Conservation (phyloP, 2,888 invertebrate genomes). For the Netelia virgata region DNA sequence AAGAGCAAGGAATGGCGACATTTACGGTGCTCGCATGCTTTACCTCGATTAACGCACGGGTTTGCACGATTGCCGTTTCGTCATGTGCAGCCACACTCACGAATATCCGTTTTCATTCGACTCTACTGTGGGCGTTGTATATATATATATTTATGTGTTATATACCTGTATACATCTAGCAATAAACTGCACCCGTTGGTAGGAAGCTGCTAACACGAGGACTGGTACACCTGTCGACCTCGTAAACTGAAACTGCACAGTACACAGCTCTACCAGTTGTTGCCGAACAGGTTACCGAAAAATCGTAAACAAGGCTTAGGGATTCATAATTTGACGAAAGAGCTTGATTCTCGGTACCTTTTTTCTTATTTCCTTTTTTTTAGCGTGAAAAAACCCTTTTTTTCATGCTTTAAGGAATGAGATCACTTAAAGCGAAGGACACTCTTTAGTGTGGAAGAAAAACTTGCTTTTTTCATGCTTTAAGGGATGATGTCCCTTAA, state of each 20-base stretch:
- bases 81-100: background rate
- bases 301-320: conserved; percentile 75
- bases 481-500: too few species aligned
- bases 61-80: background rate
- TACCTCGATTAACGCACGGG: background rate
- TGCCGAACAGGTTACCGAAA: conserved; percentile 21
- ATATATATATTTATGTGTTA: too few species aligned
- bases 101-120: too few species aligned
- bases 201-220: background rate
- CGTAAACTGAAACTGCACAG: conserved; percentile 46
- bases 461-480: too few species aligned
- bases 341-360: too few species aligned
- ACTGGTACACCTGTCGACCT: conserved; percentile 48
- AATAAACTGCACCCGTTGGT: background rate
- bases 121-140: too few species aligned
- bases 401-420: too few species aligned
- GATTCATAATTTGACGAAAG: conserved; percentile 56
- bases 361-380: too few species aligned
- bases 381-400: too few species aligned
- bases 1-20: background rate
- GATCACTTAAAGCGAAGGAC: too few species aligned
- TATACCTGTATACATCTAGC: background rate
- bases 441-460: too few species aligned
- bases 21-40: background rate
- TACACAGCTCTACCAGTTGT: conserved; percentile 9